These are phyloP conservation scores for Drosophila phalerata DNA, from an alignment of 2,888 invertebrate species.

Conservation along the genomic window DNA sequence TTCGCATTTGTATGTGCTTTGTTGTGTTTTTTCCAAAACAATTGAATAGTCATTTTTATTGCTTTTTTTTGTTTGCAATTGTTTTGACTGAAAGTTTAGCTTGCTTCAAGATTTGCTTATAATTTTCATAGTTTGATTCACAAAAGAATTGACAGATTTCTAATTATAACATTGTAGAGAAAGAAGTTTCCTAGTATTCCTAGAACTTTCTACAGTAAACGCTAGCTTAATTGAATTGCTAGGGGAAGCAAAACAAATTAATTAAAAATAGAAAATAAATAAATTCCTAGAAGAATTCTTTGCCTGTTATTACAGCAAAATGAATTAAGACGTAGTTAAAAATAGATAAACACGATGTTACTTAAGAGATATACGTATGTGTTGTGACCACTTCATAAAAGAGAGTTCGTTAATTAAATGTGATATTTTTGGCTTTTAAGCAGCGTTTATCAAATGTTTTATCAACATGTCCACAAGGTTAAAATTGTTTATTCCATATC, in stretches of 20 bases:
- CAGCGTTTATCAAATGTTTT: constrained; percentile 5
- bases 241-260: constrained; percentile 20
- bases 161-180: neutral
- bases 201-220: neutral
- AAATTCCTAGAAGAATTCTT: neutral
- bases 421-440: constrained; percentile 3
- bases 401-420: neutral
- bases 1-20: constrained; percentile 20
- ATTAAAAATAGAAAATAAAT: neutral
- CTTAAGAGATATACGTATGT: neutral
- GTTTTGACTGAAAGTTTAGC: constrained; percentile 4
- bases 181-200: neutral
- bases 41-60: constrained; percentile 24
- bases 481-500: constrained; percentile 7
- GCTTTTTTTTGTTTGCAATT: constrained; percentile 5
- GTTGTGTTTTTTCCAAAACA: constrained; percentile 22
- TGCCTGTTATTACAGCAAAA: neutral
- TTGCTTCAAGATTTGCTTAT: neutral
- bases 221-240: neutral
- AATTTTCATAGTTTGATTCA: constrained; percentile 7
- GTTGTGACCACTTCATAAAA: neutral
- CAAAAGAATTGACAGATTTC: neutral
- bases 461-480: constrained; percentile 5
- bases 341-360: neutral
- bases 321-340: neutral